Percentiles rank a stretch among this genome's conserved stretches.
Conservation (phyloP, 2,888 invertebrate genomes). For the Homarus gammarus region DNA sequence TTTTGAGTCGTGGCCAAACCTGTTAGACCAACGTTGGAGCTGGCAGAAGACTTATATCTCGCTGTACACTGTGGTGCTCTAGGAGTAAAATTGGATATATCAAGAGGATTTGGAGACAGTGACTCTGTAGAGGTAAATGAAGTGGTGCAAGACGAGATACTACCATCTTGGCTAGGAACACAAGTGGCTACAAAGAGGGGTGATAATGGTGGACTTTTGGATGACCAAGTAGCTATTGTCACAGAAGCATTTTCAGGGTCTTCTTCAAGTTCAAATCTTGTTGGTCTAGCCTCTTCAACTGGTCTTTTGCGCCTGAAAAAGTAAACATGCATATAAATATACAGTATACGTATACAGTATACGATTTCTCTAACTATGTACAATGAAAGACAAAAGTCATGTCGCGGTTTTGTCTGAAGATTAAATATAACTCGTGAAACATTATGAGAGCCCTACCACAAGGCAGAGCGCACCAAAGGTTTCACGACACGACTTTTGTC, state of each 20-base stretch:
- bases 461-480: no score
- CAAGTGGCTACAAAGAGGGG: neutral
- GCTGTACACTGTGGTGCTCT: neutral
- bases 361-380: no score
- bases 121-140: neutral
- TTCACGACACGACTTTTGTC: no score
- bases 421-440: no score
- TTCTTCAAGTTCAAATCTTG: slow-evolving; percentile 66
- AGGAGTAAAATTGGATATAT: neutral
- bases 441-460: no score
- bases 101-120: neutral
- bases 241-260: slow-evolving; percentile 42
- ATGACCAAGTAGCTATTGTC: slow-evolving; percentile 36
- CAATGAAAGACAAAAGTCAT: no score
- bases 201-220: slow-evolving; percentile 28
- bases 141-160: slow-evolving; percentile 1
- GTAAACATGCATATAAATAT: neutral
- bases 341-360: no score
- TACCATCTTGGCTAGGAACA: neutral
- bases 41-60: neutral
- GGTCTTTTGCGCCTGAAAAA: slow-evolving; percentile 41
- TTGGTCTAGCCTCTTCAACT: slow-evolving; percentile 59
- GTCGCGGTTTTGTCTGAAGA: no score
- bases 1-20: neutral
- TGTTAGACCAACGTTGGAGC: neutral